Evolutionary conservation across 2,888 invertebrate genomes (phyloP), one percentile per base, ranked within the genome.

Genomic region (Oasisia sp.): DNA sequence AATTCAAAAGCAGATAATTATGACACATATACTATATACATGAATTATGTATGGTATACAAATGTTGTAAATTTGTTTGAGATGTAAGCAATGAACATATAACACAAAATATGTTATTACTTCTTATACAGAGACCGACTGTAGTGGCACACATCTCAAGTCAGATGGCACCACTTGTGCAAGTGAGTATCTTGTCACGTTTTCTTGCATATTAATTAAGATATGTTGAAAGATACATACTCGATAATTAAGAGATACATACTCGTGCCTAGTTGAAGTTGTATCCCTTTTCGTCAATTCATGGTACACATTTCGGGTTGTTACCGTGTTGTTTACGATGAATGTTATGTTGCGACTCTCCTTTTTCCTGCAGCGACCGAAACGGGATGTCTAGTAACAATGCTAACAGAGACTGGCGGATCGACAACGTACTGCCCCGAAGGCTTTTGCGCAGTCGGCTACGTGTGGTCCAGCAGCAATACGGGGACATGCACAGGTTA

Each of bases 311-410:
- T 38, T 38, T 56, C 56, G 11, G 74, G 5, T 74, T 14, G 27
- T 7, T 74, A 7, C 27, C 7, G 74, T 74, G 74, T 74, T 19
- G 74, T 19, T 38, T 14, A 74, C 27, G 74, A 19, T n/a, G n/a
- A 19, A 27, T 74, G 74, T 74, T n/a, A 74, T 19, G 19, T 74
- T 2, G 27, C n/a, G 27, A n/a, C 14, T 74, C 74, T 3, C 27
- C 7, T 19, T 74, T 74, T 74, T 44, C 27, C 45, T 44, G 56
- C 14, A 91, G 91, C 45, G n/a, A 7, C 91, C 19, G 91, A 45
- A 27, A 91, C 91, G 2, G 91, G 91, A 45, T 91, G 91, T 91
- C 50, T 91, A 12, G 91, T 91, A n/a, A n/a, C 91, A 14, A 27
- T 91, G 56, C 27, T 91, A 12, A 91, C 91, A 14, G 27, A 45